Base-by-base conservation (phyloP, 2,888 invertebrate species). In the Spialia ferax region DNA sequence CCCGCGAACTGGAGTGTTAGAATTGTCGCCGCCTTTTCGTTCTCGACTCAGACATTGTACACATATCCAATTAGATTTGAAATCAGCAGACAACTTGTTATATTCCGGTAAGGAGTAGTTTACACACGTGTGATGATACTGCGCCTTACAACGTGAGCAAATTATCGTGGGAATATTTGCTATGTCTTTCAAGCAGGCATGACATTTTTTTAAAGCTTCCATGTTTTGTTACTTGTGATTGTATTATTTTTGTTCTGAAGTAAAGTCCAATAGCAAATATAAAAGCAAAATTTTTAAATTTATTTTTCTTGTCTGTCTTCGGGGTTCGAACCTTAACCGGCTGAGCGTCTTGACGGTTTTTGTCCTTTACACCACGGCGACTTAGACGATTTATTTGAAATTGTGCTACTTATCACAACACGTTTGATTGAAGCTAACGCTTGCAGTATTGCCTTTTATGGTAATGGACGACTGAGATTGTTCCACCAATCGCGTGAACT, bases 41-140 rank as follows among this genome's bases (percentile, higher is more conserved):
- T 54, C 54, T n/a, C 22, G 26, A 15, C 54, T 54, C 10, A n/a
- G 29, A 29, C 54, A 54, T 54, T 29, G 54, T 6, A 54, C 29
- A 15, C 54, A 54, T 6, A 54, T 15, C 54, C 54, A 54, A 1
- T 29, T 54, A 29, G 54, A 15, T 29, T 54, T 54, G 10, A 38
- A 38, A 1, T 38, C n/a, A n/a, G 4, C 38, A 2, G 38, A 38
- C 38, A 38, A 38, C 38, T 5, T n/a, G 11, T 38, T 38, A n/a
- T 38, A 38, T 8, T 38, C 38, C 11, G 38, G 5, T 4, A 38
- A 4, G n/a, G 38, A 38, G 13, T 38, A 38, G 11, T 38, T 38
- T 11, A 38, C n/a, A n/a, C n/a, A n/a, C n/a, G n/a, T n/a, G n/a
- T n/a, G 32, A 32, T 32, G 32, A 32, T 32, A 32, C 32, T 32